Evolutionary conservation across 2,113 vertebrate species (phyloP).

Genomic region (Cyprinodon tularosa): DNA sequence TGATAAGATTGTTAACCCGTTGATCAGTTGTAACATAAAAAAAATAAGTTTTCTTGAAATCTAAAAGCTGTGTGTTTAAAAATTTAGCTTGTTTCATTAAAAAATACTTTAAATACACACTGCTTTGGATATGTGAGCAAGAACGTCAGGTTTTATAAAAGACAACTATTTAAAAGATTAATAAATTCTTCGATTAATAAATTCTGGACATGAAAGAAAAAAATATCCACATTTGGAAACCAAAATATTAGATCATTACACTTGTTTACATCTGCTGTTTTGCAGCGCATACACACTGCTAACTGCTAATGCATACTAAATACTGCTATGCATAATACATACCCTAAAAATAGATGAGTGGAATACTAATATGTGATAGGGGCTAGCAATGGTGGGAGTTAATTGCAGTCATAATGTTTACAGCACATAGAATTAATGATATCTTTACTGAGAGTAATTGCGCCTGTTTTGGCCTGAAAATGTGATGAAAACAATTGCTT

Average conservation of each 20-base stretch:
- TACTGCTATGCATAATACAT: background rate
- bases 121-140: background rate
- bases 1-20: background rate
- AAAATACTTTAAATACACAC: background rate
- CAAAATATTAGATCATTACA: background rate
- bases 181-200: background rate
- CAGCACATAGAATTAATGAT: slow-evolving; percentile 13
- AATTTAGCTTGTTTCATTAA: too few relatives aligned
- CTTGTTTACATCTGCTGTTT: background rate
- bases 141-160: background rate
- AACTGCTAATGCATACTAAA: slow-evolving; percentile 4
- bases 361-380: slow-evolving; percentile 1
- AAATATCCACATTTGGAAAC: background rate
- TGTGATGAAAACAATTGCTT: slow-evolving; percentile 23
- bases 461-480: slow-evolving; percentile 16
- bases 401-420: slow-evolving; percentile 21
- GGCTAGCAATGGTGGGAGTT: slow-evolving; percentile 5
- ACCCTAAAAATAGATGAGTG: background rate
- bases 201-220: background rate
- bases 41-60: background rate
- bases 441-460: slow-evolving; percentile 14
- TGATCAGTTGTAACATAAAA: background rate
- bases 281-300: background rate
- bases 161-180: background rate
- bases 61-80: background rate